Percentiles rank a stretch among this genome's conserved stretches.
These are phyloP conservation scores for Drosophila picticornis DNA, from an alignment of 2,888 invertebrate genomes.

Conservation along the genomic window DNA sequence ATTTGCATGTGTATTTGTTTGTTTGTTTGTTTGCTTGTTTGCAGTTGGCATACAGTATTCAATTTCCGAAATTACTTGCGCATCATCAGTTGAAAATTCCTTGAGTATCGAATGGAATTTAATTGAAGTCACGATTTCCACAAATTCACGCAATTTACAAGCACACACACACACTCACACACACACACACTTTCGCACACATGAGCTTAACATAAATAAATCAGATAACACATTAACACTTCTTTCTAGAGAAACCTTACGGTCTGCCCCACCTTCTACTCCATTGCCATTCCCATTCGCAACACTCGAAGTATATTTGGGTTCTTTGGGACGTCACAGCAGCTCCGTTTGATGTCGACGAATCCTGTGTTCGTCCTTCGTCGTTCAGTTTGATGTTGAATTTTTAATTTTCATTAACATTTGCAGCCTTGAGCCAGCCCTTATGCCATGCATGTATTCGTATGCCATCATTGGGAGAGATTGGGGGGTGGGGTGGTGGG, in stretches of 20 bases:
- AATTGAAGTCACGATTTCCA: conserved; percentile 85
- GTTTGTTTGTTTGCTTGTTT: conserved; percentile 61
- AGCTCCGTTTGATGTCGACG: conserved; percentile 58
- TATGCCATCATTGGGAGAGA: background rate
- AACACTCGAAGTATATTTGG: conserved; percentile 41
- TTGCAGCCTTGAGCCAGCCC: conserved; percentile 64
- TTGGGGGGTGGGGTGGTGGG: background rate
- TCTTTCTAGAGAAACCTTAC: conserved; percentile 49
- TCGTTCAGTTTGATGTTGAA: conserved; percentile 76
- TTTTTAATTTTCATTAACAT: conserved; percentile 81
- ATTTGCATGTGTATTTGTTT: conserved; percentile 40
- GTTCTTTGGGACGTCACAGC: conserved; percentile 35
- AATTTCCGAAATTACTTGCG: conserved; percentile 84
- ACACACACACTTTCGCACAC: conserved; percentile 12
- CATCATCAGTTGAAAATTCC: conserved; percentile 82
- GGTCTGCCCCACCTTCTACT: background rate
- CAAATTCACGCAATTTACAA: conserved; percentile 75
- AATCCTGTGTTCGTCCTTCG: conserved; percentile 47
- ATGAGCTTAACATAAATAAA: conserved; percentile 72
- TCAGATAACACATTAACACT: conserved; percentile 80
- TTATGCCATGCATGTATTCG: conserved; percentile 33
- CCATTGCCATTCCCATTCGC: background rate
- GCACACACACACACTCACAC: conserved; percentile 4
- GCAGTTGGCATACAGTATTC: conserved; percentile 79
- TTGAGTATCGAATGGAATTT: conserved; percentile 85